Percentiles rank a stretch among this genome's conserved stretches.
phyloP scores from a whole-genome alignment of 2,113 vertebrate species.

The Ornithorhynchus anatinus region DNA sequence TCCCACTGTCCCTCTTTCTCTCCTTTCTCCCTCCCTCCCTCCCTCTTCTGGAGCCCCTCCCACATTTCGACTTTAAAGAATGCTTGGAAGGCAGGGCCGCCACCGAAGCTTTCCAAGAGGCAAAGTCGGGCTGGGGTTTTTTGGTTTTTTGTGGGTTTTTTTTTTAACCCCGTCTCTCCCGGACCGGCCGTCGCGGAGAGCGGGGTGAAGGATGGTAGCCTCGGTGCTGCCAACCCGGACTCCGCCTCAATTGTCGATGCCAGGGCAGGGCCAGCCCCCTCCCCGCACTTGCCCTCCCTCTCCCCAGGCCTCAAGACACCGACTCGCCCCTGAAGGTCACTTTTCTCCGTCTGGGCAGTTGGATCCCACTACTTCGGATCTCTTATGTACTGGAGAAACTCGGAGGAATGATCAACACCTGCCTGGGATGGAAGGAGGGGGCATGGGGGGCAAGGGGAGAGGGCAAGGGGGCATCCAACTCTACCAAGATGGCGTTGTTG shows the following conservation, averaged over 20 bases:
- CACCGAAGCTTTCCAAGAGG: slow-evolving; percentile 74
- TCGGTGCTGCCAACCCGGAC: not conserved
- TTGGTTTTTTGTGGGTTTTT: not conserved
- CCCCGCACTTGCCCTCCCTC: rapidly evolving
- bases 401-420: slow-evolving; percentile 12
- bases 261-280: too few species aligned
- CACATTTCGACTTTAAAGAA: slow-evolving; percentile 83
- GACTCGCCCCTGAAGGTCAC: not conserved
- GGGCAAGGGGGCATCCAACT: slow-evolving; percentile 27
- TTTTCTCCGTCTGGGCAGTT: not conserved
- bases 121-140: slow-evolving; percentile 55
- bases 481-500: slow-evolving; percentile 71
- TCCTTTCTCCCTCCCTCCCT: slow-evolving; percentile 36
- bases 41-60: slow-evolving; percentile 68
- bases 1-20: slow-evolving; percentile 47
- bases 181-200: not conserved
- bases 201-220: not conserved
- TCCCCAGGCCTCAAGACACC: not conserved
- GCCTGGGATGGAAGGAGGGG: slow-evolving; percentile 5
- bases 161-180: slow-evolving; percentile 62
- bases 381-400: not conserved
- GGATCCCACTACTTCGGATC: not conserved
- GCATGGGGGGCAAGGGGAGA: too few species aligned
- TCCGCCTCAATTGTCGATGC: too few species aligned
- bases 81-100: slow-evolving; percentile 81